Percentiles rank a stretch among this genome's conserved stretches.
Evolutionary conservation across 2,113 vertebrate genomes (phyloP).

Genomic region (Istiophorus platypterus): DNA sequence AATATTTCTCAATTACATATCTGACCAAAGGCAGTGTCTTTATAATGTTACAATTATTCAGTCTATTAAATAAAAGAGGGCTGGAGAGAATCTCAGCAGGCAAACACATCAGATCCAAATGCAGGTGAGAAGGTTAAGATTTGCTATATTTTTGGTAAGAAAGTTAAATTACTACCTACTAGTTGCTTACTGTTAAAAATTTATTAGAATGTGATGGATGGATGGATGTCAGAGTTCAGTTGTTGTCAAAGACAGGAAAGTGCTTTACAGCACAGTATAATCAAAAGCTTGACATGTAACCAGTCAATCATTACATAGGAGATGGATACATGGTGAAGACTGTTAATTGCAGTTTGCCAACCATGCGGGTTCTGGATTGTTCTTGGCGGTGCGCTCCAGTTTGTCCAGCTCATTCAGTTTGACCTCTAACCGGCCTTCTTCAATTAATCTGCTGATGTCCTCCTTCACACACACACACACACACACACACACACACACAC

Average conservation of each 20-base stretch:
- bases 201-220: too few relatives aligned
- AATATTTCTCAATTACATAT: too few relatives aligned
- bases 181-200: too few relatives aligned
- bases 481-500: neutral
- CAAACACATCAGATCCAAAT: too few relatives aligned
- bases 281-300: neutral
- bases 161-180: too few relatives aligned
- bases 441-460: constrained; percentile 79
- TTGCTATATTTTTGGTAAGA: too few relatives aligned
- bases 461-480: constrained; percentile 69
- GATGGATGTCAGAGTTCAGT: neutral
- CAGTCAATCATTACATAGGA: neutral
- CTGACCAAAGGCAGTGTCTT: too few relatives aligned
- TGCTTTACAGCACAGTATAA: neutral
- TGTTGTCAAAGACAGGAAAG: neutral
- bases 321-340: neutral
- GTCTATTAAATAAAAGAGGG: too few relatives aligned
- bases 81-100: too few relatives aligned
- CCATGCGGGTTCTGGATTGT: constrained; percentile 77
- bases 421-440: constrained; percentile 80
- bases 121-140: too few relatives aligned
- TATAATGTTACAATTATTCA: too few relatives aligned
- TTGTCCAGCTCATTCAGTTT: constrained; percentile 84
- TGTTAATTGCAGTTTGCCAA: constrained; percentile 44
- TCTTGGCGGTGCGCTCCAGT: constrained; percentile 76